Conservation (phyloP, 2,888 invertebrate species). For the Torymus aiolomorphi region DNA sequence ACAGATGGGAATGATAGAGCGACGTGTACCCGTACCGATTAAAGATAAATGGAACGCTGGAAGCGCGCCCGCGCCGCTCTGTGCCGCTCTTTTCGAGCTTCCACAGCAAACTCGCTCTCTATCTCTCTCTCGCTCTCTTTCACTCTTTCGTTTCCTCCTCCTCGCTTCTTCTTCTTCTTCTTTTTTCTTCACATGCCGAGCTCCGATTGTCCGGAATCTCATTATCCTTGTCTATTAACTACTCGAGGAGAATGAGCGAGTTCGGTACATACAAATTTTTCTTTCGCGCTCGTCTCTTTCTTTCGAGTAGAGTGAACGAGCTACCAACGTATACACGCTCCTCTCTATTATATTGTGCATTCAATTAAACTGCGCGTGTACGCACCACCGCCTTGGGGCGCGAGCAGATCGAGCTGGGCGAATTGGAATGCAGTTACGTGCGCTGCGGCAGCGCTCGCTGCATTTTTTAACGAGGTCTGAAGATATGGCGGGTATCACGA, state of each 20-base stretch:
- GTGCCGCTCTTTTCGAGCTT: not conserved
- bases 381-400: not conserved
- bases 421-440: slow-evolving; percentile 39
- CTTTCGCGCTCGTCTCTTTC: not conserved
- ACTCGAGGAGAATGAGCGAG: not conserved
- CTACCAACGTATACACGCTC: not conserved
- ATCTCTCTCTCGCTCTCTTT: not conserved
- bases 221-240: slow-evolving; percentile 50
- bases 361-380: slow-evolving; percentile 38
- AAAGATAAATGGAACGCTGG: slow-evolving; percentile 53
- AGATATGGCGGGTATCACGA: not conserved
- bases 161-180: not conserved
- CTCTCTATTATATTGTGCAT: slow-evolving; percentile 27
- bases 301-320: not conserved
- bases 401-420: not conserved
- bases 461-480: not conserved
- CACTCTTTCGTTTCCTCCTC: not conserved
- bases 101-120: no score
- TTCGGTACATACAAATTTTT: slow-evolving; percentile 19
- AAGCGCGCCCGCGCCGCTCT: slow-evolving; percentile 27
- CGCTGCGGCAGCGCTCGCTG: not conserved
- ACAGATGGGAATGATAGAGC: slow-evolving; percentile 60
- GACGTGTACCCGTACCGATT: slow-evolving; percentile 50
- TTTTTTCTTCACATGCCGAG: not conserved
- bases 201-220: slow-evolving; percentile 42